These are phyloP conservation scores for Furnarius figulus DNA, from an alignment of 2,113 vertebrate species.

Conservation along the genomic window DNA sequence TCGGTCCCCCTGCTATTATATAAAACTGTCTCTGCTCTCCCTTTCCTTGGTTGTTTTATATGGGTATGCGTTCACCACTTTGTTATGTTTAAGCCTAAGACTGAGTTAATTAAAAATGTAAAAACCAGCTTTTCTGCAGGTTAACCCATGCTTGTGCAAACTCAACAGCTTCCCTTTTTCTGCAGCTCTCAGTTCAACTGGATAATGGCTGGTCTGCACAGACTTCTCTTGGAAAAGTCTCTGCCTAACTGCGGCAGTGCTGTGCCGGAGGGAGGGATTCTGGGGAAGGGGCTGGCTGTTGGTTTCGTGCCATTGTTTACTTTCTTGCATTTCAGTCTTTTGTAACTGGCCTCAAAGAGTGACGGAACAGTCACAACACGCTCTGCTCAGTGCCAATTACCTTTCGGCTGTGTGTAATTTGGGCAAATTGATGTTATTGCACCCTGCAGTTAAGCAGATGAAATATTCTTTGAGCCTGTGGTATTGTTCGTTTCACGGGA, in stretches of 20 bases:
- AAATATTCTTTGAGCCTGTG: background rate
- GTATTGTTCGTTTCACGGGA: background rate
- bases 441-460: conserved; percentile 40
- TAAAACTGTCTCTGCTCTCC: background rate
- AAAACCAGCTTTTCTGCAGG: background rate
- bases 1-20: background rate
- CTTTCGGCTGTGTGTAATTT: conserved; percentile 52
- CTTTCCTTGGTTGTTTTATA: rapidly evolving
- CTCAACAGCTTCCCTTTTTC: background rate
- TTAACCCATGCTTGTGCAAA: background rate
- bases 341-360: conserved; percentile 52
- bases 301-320: conserved; percentile 72
- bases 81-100: background rate
- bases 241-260: conserved; percentile 16
- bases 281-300: conserved; percentile 58
- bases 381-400: conserved; percentile 44
- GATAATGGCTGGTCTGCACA: background rate
- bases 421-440: conserved; percentile 45
- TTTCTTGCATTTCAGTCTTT: conserved; percentile 47
- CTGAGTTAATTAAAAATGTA: background rate
- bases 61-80: background rate
- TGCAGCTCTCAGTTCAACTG: background rate
- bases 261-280: conserved; percentile 59
- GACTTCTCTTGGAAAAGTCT: background rate
- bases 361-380: conserved; percentile 52